These are phyloP conservation scores for Phytoseiulus persimilis DNA, from an alignment of 2,888 invertebrate genomes.

Conservation along the genomic window DNA sequence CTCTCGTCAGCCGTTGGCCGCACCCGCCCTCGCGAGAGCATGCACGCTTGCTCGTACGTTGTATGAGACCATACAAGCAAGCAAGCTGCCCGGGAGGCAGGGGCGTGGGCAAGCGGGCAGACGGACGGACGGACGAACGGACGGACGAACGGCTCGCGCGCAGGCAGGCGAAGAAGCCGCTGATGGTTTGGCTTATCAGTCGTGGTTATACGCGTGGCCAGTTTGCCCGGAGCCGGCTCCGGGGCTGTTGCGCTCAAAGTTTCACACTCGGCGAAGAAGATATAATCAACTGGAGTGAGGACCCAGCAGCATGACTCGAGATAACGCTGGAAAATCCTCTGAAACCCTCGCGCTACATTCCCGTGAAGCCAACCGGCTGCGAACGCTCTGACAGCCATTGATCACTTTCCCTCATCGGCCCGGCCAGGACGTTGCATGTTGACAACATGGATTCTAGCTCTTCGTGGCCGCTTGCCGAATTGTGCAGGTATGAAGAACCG, in stretches of 20 bases:
- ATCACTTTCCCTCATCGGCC: no score
- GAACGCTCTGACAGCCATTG: no score
- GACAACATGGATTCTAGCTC: no score
- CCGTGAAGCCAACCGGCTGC: not conserved
- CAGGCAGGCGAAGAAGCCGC: not conserved
- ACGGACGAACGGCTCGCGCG: no score
- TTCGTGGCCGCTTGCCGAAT: no score
- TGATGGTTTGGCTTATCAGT: not conserved
- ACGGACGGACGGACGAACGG: no score
- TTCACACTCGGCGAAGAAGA: not conserved
- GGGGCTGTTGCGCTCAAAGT: not conserved
- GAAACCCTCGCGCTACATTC: not conserved
- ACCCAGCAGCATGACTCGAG: not conserved
- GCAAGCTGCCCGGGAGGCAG: not conserved
- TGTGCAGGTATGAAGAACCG: no score
- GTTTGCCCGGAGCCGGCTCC: not conserved
- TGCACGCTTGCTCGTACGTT: not conserved
- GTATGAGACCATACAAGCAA: no score
- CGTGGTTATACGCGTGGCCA: not conserved
- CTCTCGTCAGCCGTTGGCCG: not conserved
- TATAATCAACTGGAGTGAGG: not conserved
- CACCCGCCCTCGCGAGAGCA: not conserved
- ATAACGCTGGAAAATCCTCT: not conserved
- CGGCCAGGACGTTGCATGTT: no score
- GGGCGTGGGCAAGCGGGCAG: not conserved